Evolutionary conservation across 1,140 invertebrate species (phyloP), one percentile per base, ranked within the genome.

Genomic region (Magallana gigas): DNA sequence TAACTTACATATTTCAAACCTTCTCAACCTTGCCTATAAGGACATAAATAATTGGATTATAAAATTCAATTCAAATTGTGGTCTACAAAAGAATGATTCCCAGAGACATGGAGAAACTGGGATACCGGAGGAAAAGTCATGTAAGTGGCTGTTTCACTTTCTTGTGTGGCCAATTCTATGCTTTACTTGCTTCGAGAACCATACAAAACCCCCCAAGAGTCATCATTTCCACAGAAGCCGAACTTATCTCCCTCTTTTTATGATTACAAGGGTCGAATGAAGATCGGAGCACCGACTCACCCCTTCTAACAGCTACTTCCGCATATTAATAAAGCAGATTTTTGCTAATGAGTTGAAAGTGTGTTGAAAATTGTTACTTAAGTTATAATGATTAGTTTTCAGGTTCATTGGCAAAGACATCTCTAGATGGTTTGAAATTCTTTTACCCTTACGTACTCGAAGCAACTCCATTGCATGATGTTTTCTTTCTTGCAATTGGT

Each of bases 351-450:
- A 76, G 68, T 76, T 76, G 23, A 76, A 76, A 76, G 68, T 76
- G 68, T 76, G 68, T 76, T 76, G 68, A 76, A 76, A 23, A 76
- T 76, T 76, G 68, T 76, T 76, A 76, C 68, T 76, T 76, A 76
- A 76, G 68, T 76, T 76, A 76, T 76, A 76, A 76, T 76, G 68
- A 36, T 76, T 76, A 76, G 68, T 76, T 76, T 76, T 76, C 68
- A 76, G 68, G 68, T 76, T 76, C 68, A 76, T 76, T 76, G 18
- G 36, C 23, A 76, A 76, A 76, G 18, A 64, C 60, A 64, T 36
- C 12, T 23, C 68, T 29, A 76, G 23, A 76, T 29, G 68, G 23
- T 36, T 18, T 76, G 68, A 29, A 12, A 76, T 76, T 76, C 68
- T 29, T 76, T 76, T 23, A 16, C 36, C 36, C 16, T 6, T 12